Base-by-base conservation (phyloP, 2,797 vertebrate species). In the Tadarida brasiliensis region DNA sequence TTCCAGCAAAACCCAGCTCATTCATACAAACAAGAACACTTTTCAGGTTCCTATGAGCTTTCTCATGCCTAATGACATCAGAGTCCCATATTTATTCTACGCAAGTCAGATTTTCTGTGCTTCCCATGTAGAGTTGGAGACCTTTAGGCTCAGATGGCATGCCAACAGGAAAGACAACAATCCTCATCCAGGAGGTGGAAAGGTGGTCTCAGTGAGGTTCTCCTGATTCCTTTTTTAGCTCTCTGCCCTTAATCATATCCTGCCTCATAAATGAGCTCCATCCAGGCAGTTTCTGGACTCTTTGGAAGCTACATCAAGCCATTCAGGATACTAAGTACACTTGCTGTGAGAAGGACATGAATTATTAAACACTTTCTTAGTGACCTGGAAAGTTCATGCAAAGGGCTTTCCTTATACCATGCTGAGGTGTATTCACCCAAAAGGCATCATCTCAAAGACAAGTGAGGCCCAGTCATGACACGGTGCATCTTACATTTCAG, bases 301-400 rank as follows among this genome's bases (percentile, higher is more conserved):
- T 82, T 24, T 91, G 86, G 83, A 87, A 91, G 78, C 67, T 94
- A 33, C 54, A 86, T 83, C 91, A 91, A 74, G 9, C 39, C 59
- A 84, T 59, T 65, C 61, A 74, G 86, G 82, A 95, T 80, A 67
- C 70, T 94, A 91, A 96, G 92, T 95, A 80, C 89, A 94, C 70
- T 96, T 96, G 80, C n/a, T 22, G 28, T 47, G 87, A 92, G 59
- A 63, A 92, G 33, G 78, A 49, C 20, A 30, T 97, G 78, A 95
- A 96, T 93, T 91, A 95, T 87, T 94, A 67, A 96, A 17, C 56
- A 59, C 89, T 96, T 87, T 94, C 83, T 80, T 20, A 44, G 77
- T 87, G 86, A 91, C 56, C 65, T 85, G 86, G 95, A 70, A 94
- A 89, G 80, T 87, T 94, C 92, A 67, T 1, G 33, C n/a, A 68